Evolutionary conservation across 2,797 vertebrate species (phyloP).

Genomic region (Salmo trutta): DNA sequence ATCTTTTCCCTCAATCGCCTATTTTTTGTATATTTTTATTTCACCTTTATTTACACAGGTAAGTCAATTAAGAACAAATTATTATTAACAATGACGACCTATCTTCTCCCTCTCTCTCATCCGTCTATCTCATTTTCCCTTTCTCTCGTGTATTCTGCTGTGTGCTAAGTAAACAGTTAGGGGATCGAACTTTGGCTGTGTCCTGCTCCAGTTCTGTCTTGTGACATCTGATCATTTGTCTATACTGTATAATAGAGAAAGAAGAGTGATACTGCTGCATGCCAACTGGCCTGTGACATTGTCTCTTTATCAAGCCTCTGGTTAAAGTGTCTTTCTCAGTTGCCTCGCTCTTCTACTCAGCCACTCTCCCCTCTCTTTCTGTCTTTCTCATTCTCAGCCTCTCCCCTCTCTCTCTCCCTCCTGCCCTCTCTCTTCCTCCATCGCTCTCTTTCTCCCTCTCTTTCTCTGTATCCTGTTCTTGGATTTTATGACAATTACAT

Average conservation of each 20-base stretch:
- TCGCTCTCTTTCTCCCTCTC: slow-evolving; percentile 14
- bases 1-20: neutral
- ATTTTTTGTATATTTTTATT: neutral
- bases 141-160: slow-evolving; percentile 32
- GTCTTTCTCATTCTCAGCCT: slow-evolving; percentile 27
- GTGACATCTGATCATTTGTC: slow-evolving; percentile 67
- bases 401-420: slow-evolving; percentile 31
- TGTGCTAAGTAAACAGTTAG: slow-evolving; percentile 50
- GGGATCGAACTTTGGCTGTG: slow-evolving; percentile 65
- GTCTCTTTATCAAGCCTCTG: too few species aligned
- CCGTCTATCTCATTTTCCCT: neutral
- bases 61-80: too few species aligned
- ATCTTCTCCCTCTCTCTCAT: slow-evolving; percentile 41
- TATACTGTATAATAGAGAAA: slow-evolving; percentile 64
- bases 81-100: too few species aligned
- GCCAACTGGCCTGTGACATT: slow-evolving; percentile 43
- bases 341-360: neutral
- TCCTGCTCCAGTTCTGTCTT: slow-evolving; percentile 60
- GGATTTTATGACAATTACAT: slow-evolving; percentile 77
- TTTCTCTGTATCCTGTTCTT: slow-evolving; percentile 49
- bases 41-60: slow-evolving; percentile 20
- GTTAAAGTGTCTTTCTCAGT: neutral
- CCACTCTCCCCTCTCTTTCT: neutral
- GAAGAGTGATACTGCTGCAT: slow-evolving; percentile 32
- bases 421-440: slow-evolving; percentile 31